phyloP scores from a whole-genome alignment of 2,797 vertebrate species.

The Melanotaenia boesemani region DNA sequence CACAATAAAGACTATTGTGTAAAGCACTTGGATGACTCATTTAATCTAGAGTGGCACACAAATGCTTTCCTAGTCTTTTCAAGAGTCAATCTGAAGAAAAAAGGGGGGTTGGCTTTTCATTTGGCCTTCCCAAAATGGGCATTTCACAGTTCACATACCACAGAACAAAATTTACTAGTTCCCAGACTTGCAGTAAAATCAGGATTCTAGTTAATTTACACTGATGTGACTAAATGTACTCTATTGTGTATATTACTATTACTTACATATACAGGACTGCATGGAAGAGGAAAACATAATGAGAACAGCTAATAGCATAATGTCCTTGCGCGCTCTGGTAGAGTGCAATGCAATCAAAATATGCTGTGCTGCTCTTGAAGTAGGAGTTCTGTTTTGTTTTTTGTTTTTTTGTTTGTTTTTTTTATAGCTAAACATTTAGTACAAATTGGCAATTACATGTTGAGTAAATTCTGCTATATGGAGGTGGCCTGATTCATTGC shows the following conservation, averaged over 20 bases:
- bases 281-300: conserved; percentile 50
- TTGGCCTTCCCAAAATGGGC: neutral
- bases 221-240: conserved; percentile 43
- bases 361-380: conserved; percentile 31
- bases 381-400: neutral
- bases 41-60: neutral
- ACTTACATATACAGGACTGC: conserved; percentile 38
- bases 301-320: conserved; percentile 60
- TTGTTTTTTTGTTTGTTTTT: conserved; percentile 16
- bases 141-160: conserved; percentile 11
- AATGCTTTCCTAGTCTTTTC: neutral
- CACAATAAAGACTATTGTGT: neutral
- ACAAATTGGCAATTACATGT: conserved; percentile 59
- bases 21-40: too few species aligned
- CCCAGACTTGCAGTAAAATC: conserved; percentile 19
- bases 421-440: conserved; percentile 44
- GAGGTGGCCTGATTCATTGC: conserved; percentile 48
- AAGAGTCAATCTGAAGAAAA: neutral
- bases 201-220: conserved; percentile 33
- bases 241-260: conserved; percentile 33
- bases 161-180: neutral
- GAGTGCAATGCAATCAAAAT: conserved; percentile 62
- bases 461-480: conserved; percentile 60
- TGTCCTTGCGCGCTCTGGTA: conserved; percentile 49
- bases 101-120: neutral